A percentile compares a stretch with the other conserved stretches of the same genome.
Conservation (phyloP, 2,888 invertebrate genomes). For the Drosophila mercatorum region DNA sequence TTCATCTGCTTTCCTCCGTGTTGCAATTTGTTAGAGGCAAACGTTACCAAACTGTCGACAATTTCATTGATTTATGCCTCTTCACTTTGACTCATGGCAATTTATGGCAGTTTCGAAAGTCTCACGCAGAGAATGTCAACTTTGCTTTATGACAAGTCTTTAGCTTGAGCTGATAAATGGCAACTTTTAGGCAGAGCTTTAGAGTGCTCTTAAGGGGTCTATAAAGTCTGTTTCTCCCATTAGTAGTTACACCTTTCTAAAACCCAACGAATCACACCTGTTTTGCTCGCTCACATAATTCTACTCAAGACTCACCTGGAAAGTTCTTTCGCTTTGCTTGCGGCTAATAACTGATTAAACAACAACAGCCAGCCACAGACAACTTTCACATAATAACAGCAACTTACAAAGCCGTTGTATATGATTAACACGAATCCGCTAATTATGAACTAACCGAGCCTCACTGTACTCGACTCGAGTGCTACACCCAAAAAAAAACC, state of each 20-base stretch:
- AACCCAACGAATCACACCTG: background rate
- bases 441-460: constrained; percentile 63
- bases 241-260: constrained; percentile 28
- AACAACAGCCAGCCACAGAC: constrained; percentile 23
- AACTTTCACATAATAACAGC: constrained; percentile 62
- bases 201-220: background rate
- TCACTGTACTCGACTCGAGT: constrained; percentile 19
- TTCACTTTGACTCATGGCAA: constrained; percentile 40
- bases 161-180: background rate
- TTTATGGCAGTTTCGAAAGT: constrained; percentile 65
- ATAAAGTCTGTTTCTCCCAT: background rate
- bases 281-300: constrained; percentile 5
- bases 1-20: constrained; percentile 18
- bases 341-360: constrained; percentile 68
- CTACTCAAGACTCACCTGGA: constrained; percentile 1
- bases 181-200: background rate
- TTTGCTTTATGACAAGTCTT: constrained; percentile 4
- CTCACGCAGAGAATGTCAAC: constrained; percentile 4
- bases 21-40: constrained; percentile 3
- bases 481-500: constrained; percentile 5
- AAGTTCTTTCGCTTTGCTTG: constrained; percentile 44
- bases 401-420: constrained; percentile 47
- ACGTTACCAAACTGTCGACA: constrained; percentile 59
- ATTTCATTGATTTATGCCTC: constrained; percentile 68
- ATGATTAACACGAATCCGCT: constrained; percentile 73